Percentiles rank a stretch among this genome's conserved stretches.
Evolutionary conservation across 2,797 vertebrate species (phyloP).

Genomic region (Nyctalus aviator): DNA sequence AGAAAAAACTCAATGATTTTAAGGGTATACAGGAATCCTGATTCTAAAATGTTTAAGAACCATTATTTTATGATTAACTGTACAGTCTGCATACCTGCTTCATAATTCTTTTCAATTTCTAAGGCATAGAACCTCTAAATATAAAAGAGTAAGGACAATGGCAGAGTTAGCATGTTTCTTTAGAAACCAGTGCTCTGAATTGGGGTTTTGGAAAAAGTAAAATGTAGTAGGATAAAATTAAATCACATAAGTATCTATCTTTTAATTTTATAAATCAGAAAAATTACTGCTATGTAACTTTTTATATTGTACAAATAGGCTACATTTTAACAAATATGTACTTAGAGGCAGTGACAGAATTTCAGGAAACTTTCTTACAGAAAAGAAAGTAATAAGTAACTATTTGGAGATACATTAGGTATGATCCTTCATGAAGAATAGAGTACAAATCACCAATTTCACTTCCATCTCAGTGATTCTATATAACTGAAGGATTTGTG

Average conservation of each 20-base stretch:
- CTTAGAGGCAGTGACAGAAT: not conserved
- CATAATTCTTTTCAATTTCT: slow-evolving; percentile 45
- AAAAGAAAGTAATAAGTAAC: not conserved
- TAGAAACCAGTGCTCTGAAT: not conserved
- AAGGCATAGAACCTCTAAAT: slow-evolving; percentile 31
- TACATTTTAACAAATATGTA: not conserved
- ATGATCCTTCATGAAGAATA: not conserved
- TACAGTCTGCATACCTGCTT: not conserved
- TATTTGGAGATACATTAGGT: not conserved
- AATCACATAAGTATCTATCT: not conserved
- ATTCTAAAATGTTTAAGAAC: slow-evolving; percentile 3
- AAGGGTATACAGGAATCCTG: not conserved
- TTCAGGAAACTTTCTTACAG: slow-evolving; percentile 32
- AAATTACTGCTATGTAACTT: slow-evolving; percentile 16
- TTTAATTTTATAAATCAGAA: not conserved
- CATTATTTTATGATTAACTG: not conserved
- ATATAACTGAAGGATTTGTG: not conserved
- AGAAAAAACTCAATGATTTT: slow-evolving; percentile 18
- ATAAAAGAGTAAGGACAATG: not conserved
- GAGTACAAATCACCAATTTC: not conserved
- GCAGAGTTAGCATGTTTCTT: not conserved
- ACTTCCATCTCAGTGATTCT: slow-evolving; percentile 29
- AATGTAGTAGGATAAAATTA: not conserved
- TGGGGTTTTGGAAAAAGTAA: slow-evolving; percentile 22
- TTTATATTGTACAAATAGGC: not conserved